Percentiles rank a stretch among this genome's conserved stretches.
Evolutionary conservation across 2,888 invertebrate genomes (phyloP).

Genomic region (Xanthorhoe designata): DNA sequence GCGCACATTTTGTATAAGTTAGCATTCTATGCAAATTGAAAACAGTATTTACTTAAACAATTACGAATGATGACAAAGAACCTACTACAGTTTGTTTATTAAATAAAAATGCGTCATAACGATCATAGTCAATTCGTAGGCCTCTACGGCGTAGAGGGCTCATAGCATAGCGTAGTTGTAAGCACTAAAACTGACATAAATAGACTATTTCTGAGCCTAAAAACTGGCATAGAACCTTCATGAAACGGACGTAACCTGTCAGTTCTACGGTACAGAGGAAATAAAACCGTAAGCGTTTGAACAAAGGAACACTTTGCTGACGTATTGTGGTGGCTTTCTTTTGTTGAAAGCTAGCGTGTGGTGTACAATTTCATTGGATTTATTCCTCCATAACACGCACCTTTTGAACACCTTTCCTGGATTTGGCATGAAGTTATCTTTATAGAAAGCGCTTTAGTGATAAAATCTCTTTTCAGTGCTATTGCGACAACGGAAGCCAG

Average conservation of each 20-base stretch:
- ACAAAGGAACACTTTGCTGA: conserved; percentile 40
- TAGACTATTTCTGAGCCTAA: conserved; percentile 21
- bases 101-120: background rate
- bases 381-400: conserved; percentile 32
- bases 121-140: conserved; percentile 6
- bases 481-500: background rate
- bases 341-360: conserved; percentile 32
- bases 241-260: conserved; percentile 30
- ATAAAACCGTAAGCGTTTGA: conserved; percentile 34
- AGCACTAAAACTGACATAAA: conserved; percentile 21
- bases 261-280: conserved; percentile 29
- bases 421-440: conserved; percentile 8
- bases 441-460: background rate
- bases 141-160: conserved; percentile 25
- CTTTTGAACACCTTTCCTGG: conserved; percentile 20
- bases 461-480: background rate
- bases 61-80: too few relatives aligned
- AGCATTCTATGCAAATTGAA: too few relatives aligned
- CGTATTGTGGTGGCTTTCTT: conserved; percentile 33
- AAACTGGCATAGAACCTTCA: conserved; percentile 17
- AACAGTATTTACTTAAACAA: too few relatives aligned
- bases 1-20: too few relatives aligned
- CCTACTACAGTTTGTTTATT: too few relatives aligned
- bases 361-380: conserved; percentile 25
- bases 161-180: conserved; percentile 23